These are phyloP conservation scores for Bucorvus abyssinicus DNA, from an alignment of 2,797 vertebrate species.

Conservation along the genomic window DNA sequence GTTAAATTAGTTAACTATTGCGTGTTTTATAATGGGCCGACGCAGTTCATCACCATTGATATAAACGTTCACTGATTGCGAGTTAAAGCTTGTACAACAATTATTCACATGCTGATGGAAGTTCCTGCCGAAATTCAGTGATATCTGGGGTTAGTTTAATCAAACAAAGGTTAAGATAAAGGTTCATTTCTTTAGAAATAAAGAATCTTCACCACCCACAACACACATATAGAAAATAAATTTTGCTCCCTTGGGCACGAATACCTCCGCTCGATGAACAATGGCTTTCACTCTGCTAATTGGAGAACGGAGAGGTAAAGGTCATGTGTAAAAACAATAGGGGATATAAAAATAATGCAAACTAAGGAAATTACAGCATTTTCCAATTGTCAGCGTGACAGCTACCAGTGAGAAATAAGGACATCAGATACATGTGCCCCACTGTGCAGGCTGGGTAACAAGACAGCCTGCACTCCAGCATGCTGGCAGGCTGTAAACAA, in stretches of 20 bases:
- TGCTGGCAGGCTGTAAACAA: not conserved
- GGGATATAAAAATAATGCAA: constrained; percentile 67
- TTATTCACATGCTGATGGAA: constrained; percentile 31
- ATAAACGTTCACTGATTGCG: not conserved
- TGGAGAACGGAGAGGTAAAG: constrained; percentile 64
- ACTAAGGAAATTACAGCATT: constrained; percentile 69
- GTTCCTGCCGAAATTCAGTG: constrained; percentile 35
- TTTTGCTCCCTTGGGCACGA: constrained; percentile 54
- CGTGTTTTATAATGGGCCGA: not conserved
- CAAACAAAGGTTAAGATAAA: constrained; percentile 55
- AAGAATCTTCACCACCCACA: constrained; percentile 46
- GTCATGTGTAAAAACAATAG: constrained; percentile 68
- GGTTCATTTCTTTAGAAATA: constrained; percentile 43
- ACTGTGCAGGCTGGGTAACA: constrained; percentile 53
- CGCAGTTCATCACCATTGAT: not conserved
- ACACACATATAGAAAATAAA: constrained; percentile 42
- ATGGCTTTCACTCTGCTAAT: constrained; percentile 65
- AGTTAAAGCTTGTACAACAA: not conserved
- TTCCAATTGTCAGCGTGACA: constrained; percentile 66
- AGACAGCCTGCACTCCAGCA: constrained; percentile 26
- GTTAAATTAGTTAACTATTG: not conserved
- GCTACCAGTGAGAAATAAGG: constrained; percentile 51
- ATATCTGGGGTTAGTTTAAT: constrained; percentile 34
- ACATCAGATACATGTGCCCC: constrained; percentile 54
- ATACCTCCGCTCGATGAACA: constrained; percentile 63